Conservation (phyloP, 2,113 vertebrate species). For the Hippopotamus amphibius region DNA sequence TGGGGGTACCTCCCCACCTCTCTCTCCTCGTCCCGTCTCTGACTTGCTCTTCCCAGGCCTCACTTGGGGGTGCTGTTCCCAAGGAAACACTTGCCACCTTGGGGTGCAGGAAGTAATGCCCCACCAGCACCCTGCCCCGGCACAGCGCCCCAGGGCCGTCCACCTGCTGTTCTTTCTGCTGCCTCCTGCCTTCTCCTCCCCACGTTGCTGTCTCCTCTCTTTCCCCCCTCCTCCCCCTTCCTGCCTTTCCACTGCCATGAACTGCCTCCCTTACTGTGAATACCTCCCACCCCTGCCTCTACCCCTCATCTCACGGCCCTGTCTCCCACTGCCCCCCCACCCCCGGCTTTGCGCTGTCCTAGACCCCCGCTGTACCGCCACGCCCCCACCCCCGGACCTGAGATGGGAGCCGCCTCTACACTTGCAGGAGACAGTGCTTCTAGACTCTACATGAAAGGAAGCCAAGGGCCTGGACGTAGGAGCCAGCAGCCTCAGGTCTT, state of each 20-base stretch:
- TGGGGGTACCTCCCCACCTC: not conserved
- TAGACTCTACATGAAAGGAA: not conserved
- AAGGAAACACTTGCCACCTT: not conserved
- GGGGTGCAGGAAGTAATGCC: too few species aligned
- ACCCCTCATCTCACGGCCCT: not conserved
- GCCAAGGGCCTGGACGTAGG: not conserved
- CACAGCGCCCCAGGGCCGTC: too few species aligned
- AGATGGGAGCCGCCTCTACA: not conserved
- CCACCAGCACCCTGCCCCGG: too few species aligned
- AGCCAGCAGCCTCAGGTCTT: not conserved
- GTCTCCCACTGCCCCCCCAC: not conserved
- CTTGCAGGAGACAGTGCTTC: not conserved
- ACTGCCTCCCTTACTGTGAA: not conserved
- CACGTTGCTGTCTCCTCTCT: not conserved
- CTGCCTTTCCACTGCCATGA: fast-evolving
- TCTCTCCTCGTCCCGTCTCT: not conserved
- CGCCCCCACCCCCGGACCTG: not conserved
- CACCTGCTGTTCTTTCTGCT: not conserved
- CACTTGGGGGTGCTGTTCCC: not conserved
- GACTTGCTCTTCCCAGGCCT: not conserved
- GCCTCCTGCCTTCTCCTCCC: not conserved
- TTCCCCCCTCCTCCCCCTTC: not conserved
- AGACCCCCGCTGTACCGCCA: too few species aligned
- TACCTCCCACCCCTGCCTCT: fast-evolving
- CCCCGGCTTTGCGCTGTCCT: not conserved